phyloP scores from a whole-genome alignment of 2,797 vertebrate species.

The Sebastes goodei region DNA sequence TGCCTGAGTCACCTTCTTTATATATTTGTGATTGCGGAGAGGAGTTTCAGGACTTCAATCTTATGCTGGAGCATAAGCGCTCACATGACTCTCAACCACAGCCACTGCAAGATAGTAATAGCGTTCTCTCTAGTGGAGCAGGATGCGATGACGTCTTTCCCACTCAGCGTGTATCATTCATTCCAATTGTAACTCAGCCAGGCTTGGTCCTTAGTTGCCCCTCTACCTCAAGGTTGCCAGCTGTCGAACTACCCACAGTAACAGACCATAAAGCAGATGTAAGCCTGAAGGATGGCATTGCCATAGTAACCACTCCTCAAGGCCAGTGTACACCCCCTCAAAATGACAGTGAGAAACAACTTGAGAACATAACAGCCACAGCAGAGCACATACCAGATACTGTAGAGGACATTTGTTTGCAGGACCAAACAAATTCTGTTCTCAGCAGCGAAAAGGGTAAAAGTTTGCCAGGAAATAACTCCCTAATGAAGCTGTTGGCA shows the following conservation, averaged over 20 bases:
- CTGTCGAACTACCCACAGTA: slow-evolving; percentile 26
- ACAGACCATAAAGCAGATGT: slow-evolving; percentile 31
- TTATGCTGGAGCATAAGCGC: slow-evolving; percentile 77
- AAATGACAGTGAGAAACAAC: slow-evolving; percentile 33
- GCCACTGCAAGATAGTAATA: slow-evolving; percentile 29
- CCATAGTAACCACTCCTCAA: slow-evolving; percentile 41
- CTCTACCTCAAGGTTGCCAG: slow-evolving; percentile 58
- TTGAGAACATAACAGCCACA: slow-evolving; percentile 27
- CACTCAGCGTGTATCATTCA: slow-evolving; percentile 11
- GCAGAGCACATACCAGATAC: slow-evolving; percentile 35
- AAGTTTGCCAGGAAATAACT: slow-evolving; percentile 51
- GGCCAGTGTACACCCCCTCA: slow-evolving; percentile 18
- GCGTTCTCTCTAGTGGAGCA: slow-evolving; percentile 7
- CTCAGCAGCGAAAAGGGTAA: slow-evolving; percentile 18
- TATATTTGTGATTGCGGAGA: slow-evolving; percentile 81
- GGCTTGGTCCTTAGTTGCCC: slow-evolving; percentile 26
- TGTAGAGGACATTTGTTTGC: slow-evolving; percentile 17
- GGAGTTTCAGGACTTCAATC: slow-evolving; percentile 72
- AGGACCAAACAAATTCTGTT: slow-evolving; percentile 30
- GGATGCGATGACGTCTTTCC: slow-evolving; percentile 10
- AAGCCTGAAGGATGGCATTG: slow-evolving; percentile 35
- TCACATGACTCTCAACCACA: slow-evolving; percentile 58
- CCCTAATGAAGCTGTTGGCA: slow-evolving; percentile 80
- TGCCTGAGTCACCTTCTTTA: slow-evolving; percentile 57
- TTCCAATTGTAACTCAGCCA: slow-evolving; percentile 26